Evolutionary conservation across 2,888 invertebrate species (phyloP).

Genomic region (Copidosoma aretas): DNA sequence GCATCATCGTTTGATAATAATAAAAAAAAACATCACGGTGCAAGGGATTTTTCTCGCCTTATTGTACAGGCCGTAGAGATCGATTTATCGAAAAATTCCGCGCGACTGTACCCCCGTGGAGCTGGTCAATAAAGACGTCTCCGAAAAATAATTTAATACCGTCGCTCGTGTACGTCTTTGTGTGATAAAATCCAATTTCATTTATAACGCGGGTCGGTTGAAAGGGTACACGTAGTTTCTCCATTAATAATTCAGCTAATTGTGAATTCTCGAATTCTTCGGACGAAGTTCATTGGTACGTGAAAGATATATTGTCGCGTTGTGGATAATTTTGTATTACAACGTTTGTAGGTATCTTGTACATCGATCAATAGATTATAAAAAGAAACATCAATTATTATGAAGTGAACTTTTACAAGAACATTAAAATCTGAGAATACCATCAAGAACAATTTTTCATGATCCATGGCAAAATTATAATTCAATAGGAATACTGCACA

Average conservation of each 20-base stretch:
- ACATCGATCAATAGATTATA: too few relatives aligned
- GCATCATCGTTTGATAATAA: constrained; percentile 11
- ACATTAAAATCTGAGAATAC: too few relatives aligned
- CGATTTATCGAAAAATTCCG: constrained; percentile 6
- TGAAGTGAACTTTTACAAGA: too few relatives aligned
- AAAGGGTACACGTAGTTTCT: not conserved
- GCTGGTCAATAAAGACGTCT: constrained; percentile 22
- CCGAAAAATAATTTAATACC: constrained; percentile 29
- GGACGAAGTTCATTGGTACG: too few relatives aligned
- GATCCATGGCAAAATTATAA: too few relatives aligned
- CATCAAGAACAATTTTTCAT: too few relatives aligned
- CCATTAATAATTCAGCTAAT: constrained; percentile 19
- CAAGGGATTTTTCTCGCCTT: constrained; percentile 1
- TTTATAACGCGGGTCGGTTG: constrained; percentile 3
- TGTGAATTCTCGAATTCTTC: not conserved
- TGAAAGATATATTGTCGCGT: too few relatives aligned
- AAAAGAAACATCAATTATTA: too few relatives aligned
- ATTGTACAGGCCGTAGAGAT: not conserved
- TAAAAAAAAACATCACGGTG: constrained; percentile 1
- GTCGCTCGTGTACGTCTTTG: constrained; percentile 11
- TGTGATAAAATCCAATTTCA: constrained; percentile 23
- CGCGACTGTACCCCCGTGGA: constrained; percentile 3
- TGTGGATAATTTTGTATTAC: too few relatives aligned
- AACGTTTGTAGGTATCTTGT: too few relatives aligned
- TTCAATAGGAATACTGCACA: too few relatives aligned